Conservation (phyloP, 2,113 vertebrate species). For the Laticauda laticaudata region DNA sequence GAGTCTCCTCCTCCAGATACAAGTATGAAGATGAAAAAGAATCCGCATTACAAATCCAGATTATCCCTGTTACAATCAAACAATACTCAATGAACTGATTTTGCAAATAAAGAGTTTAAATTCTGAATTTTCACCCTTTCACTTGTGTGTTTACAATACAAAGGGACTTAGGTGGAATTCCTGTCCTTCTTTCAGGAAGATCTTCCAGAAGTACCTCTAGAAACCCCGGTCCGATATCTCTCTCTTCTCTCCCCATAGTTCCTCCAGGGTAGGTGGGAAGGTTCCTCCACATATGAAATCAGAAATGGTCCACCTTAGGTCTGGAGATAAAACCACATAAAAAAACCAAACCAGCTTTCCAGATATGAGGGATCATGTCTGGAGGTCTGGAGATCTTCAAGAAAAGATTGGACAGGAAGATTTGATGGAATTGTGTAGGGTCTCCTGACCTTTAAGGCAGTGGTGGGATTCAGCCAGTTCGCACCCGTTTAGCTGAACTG, state of each 20-base stretch:
- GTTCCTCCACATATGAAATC: not conserved
- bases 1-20: not conserved
- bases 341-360: not conserved
- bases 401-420: too few species aligned
- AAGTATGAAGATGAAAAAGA: not conserved
- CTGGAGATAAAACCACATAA: not conserved
- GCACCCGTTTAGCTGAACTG: too few species aligned
- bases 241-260: not conserved
- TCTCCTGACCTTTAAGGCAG: too few species aligned
- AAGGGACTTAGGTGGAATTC: too few species aligned
- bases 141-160: not conserved
- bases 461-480: too few species aligned
- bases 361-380: not conserved
- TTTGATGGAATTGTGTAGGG: too few species aligned
- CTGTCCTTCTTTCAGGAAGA: not conserved
- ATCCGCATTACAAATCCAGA: not conserved
- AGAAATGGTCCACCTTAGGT: not conserved
- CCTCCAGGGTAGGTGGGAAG: not conserved
- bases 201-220: not conserved
- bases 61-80: not conserved
- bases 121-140: not conserved
- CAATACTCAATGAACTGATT: not conserved
- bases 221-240: not conserved
- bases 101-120: not conserved
- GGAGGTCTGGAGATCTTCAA: not conserved